Evolutionary conservation across 2,113 vertebrate species (phyloP).

Genomic region (Thymallus thymallus): DNA sequence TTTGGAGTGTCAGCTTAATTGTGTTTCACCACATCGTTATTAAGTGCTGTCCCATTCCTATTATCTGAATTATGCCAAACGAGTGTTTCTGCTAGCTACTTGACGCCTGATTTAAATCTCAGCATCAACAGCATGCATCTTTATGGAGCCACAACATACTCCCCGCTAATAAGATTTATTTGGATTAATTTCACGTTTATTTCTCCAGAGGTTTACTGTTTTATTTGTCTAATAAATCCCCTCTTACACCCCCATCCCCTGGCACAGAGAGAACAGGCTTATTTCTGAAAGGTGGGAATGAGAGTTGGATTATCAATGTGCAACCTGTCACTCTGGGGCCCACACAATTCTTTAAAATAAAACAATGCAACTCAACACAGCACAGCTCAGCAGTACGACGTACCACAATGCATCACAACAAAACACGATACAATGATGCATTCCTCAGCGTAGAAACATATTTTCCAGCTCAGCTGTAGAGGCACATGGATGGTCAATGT

Average conservation of each 20-base stretch:
- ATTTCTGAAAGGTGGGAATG: constrained; percentile 21
- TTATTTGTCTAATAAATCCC: constrained; percentile 58
- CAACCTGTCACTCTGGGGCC: neutral
- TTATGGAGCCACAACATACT: constrained; percentile 30
- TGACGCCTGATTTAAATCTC: constrained; percentile 52
- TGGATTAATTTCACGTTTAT: constrained; percentile 58
- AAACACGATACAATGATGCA: neutral
- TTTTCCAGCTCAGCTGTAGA: too few relatives aligned
- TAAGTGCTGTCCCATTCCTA: constrained; percentile 43
- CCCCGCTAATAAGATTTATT: constrained; percentile 54
- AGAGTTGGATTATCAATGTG: neutral
- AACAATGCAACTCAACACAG: too few relatives aligned
- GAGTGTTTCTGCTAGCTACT: constrained; percentile 49
- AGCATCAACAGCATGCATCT: constrained; percentile 19
- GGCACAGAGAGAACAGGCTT: constrained; percentile 24
- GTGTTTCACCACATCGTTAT: constrained; percentile 35
- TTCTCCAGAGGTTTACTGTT: constrained; percentile 50
- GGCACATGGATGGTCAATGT: too few relatives aligned
- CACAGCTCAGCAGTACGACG: neutral
- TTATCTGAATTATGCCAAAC: constrained; percentile 53
- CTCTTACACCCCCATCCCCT: constrained; percentile 32
- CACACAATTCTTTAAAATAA: neutral
- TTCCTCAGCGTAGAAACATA: neutral
- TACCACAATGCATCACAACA: neutral
- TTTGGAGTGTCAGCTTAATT: constrained; percentile 43